Percentiles rank a stretch among this genome's conserved stretches.
Evolutionary conservation across 2,888 invertebrate genomes (phyloP).

Genomic region (Esperia sulphurella): DNA sequence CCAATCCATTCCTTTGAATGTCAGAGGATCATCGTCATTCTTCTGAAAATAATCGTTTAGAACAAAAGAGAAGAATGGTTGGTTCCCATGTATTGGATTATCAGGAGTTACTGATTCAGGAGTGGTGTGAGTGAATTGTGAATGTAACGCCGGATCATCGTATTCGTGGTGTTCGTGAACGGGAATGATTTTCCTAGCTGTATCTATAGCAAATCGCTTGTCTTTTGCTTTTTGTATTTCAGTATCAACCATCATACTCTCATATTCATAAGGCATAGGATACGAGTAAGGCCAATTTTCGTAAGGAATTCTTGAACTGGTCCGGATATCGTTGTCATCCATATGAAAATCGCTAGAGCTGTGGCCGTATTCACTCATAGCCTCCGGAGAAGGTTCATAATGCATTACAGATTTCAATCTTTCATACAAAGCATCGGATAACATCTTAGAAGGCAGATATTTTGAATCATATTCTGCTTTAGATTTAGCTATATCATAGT

Average conservation of each 20-base stretch:
- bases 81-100: constrained; percentile 48
- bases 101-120: constrained; percentile 28
- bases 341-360: constrained; percentile 33
- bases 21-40: constrained; percentile 47
- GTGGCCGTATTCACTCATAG: constrained; percentile 22
- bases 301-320: constrained; percentile 39
- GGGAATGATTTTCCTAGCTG: constrained; percentile 41
- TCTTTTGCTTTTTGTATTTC: constrained; percentile 52
- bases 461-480: constrained; percentile 29
- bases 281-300: constrained; percentile 54
- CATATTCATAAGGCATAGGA: constrained; percentile 50
- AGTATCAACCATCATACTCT: constrained; percentile 33
- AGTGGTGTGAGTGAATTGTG: constrained; percentile 12
- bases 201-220: constrained; percentile 41
- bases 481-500: constrained; percentile 30
- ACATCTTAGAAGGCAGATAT: constrained; percentile 27
- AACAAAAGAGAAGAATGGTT: constrained; percentile 56
- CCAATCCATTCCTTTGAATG: constrained; percentile 52
- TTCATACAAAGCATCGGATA: constrained; percentile 34
- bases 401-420: constrained; percentile 40
- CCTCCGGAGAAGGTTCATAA: constrained; percentile 28
- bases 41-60: constrained; percentile 57
- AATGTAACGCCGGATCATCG: constrained; percentile 24
- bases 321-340: constrained; percentile 56
- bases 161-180: constrained; percentile 51